These are phyloP conservation scores for Anthophora plumipes DNA, from an alignment of 2,888 invertebrate genomes.

Conservation along the genomic window DNA sequence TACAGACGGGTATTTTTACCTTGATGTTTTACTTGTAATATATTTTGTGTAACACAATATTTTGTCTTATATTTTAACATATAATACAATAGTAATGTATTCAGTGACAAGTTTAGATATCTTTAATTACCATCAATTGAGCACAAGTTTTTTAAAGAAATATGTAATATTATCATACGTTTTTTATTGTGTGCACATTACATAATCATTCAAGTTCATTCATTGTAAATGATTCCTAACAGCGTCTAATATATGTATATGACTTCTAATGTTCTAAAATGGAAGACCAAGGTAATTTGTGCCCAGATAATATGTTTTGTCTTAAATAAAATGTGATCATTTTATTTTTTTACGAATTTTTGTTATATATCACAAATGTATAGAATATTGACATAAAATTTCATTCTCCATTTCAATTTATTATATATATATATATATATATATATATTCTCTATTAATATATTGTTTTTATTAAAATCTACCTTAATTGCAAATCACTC, in stretches of 20 bases:
- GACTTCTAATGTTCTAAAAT: conserved; percentile 47
- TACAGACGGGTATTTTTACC: conserved; percentile 33
- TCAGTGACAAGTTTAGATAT: conserved; percentile 22
- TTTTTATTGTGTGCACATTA: conserved; percentile 9
- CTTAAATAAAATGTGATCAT: conserved; percentile 54
- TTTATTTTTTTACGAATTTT: conserved; percentile 46
- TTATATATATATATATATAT: conserved; percentile 42
- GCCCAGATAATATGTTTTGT: conserved; percentile 51
- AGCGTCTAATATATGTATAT: conserved; percentile 27
- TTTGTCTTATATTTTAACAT: conserved; percentile 38
- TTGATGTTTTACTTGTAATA: conserved; percentile 22
- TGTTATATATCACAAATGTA: conserved; percentile 60
- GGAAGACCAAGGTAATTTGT: conserved; percentile 65
- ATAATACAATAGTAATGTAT: conserved; percentile 33
- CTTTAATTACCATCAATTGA: conserved; percentile 34
- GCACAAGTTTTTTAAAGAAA: conserved; percentile 41
- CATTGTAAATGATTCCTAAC: conserved; percentile 42
- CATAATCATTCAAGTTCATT: conserved; percentile 29
- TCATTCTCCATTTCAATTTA: conserved; percentile 40
- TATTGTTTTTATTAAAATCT: conserved; percentile 57
- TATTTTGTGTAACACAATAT: conserved; percentile 40
- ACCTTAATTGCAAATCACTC: conserved; percentile 46
- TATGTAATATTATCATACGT: conserved; percentile 10
- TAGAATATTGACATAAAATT: conserved; percentile 65
- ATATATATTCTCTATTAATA: conserved; percentile 38